A percentile compares a stretch with the other conserved stretches of the same genome.
These are phyloP conservation scores for Arctia plantaginis DNA, from an alignment of 2,888 invertebrate species.

Conservation along the genomic window DNA sequence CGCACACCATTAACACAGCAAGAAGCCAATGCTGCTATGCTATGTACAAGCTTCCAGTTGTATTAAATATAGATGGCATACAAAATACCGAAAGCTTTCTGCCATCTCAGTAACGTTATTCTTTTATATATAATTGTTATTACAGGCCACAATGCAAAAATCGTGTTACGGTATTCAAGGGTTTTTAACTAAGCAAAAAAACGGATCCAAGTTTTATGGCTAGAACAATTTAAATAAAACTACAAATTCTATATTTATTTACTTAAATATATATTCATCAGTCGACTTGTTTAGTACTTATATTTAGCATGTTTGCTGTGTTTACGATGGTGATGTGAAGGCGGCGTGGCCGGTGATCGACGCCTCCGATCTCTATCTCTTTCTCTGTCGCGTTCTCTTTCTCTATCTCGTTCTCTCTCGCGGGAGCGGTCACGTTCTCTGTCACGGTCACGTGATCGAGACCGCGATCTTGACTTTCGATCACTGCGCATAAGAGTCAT, in stretches of 20 bases:
- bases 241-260: slow-evolving; percentile 34
- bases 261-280: slow-evolving; percentile 34
- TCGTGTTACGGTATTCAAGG: too few relatives aligned
- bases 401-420: slow-evolving; percentile 66
- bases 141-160: too few relatives aligned
- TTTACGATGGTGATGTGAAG: slow-evolving; percentile 75
- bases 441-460: slow-evolving; percentile 69
- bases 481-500: slow-evolving; percentile 57
- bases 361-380: slow-evolving; percentile 67
- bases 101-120: too few relatives aligned
- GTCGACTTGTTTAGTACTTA: slow-evolving; percentile 66
- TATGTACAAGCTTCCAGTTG: too few relatives aligned
- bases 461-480: slow-evolving; percentile 72
- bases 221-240: slow-evolving; percentile 7
- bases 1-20: too few relatives aligned
- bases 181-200: too few relatives aligned
- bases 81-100: too few relatives aligned
- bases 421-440: slow-evolving; percentile 61
- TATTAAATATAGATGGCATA: too few relatives aligned
- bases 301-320: slow-evolving; percentile 80
- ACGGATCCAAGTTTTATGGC: too few relatives aligned
- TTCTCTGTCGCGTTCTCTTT: slow-evolving; percentile 65
- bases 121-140: too few relatives aligned
- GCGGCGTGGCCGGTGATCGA: slow-evolving; percentile 78
- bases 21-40: too few relatives aligned